Evolutionary conservation across 2,797 vertebrate species (phyloP).

Genomic region (Rhinichthys osculus): DNA sequence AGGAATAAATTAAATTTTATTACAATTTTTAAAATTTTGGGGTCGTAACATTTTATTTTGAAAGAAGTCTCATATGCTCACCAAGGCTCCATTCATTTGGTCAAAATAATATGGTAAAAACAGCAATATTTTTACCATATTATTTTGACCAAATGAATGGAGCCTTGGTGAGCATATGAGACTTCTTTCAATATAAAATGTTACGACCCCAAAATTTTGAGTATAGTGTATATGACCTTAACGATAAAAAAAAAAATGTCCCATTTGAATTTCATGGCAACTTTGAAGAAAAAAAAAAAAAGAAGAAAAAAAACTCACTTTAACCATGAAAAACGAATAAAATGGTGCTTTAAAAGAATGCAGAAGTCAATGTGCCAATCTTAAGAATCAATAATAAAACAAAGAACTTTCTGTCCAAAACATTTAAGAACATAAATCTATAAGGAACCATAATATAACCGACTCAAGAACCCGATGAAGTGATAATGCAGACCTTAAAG

Average conservation of each 20-base stretch:
- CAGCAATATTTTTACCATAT: not conserved
- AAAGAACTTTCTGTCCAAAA: not conserved
- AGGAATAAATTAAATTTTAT: no score
- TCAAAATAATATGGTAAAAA: no score
- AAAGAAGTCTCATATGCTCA: no score
- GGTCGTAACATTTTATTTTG: no score
- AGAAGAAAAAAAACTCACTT: not conserved
- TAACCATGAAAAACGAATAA: not conserved
- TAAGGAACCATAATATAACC: no score
- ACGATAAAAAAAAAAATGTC: not conserved
- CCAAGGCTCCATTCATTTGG: no score
- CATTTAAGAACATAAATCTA: not conserved
- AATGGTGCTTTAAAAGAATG: not conserved
- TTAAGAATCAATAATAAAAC: not conserved
- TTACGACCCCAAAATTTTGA: no score
- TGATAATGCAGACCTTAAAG: not conserved
- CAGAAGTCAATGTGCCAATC: not conserved
- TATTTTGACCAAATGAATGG: not conserved
- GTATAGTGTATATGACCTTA: not conserved
- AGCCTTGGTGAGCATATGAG: not conserved
- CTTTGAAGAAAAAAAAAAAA: not conserved
- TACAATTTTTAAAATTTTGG: not conserved
- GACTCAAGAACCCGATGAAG: not conserved
- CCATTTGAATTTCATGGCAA: not conserved
- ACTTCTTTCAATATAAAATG: not conserved